Conservation (phyloP, 2,113 vertebrate species). For the Hylia prasina region DNA sequence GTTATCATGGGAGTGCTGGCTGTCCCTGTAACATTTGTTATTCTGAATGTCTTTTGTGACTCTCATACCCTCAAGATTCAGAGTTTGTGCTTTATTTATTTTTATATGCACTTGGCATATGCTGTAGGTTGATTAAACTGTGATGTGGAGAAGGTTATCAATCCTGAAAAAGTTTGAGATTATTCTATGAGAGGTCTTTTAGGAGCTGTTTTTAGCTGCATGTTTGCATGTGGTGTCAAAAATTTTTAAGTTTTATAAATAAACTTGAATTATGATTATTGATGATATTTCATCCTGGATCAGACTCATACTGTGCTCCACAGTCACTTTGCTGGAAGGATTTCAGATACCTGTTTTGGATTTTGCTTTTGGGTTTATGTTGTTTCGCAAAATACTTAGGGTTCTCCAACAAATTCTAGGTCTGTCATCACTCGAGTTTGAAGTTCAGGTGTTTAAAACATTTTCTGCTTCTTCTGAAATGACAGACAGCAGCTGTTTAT, state of each 20-base stretch:
- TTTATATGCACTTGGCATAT: neutral
- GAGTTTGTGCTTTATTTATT: neutral
- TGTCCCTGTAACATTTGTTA: neutral
- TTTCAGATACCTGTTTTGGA: neutral
- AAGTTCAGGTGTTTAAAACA: neutral
- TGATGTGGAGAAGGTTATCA: neutral
- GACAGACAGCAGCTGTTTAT: neutral
- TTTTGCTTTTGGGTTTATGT: neutral
- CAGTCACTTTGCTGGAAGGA: neutral
- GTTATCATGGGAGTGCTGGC: neutral
- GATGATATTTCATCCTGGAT: neutral
- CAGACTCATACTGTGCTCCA: neutral
- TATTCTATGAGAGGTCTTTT: neutral
- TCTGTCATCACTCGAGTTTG: neutral
- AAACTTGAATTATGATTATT: neutral
- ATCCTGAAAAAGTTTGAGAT: neutral
- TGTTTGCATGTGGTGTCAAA: neutral
- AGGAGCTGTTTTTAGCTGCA: neutral
- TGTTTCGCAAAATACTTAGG: neutral
- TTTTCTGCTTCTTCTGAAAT: neutral
- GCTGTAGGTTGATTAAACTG: neutral
- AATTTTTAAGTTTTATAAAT: neutral
- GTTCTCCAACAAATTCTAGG: neutral
- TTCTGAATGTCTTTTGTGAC: neutral
- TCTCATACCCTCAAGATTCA: neutral